Evolutionary conservation across 2,113 vertebrate genomes (phyloP).

Genomic region (Sturnus vulgaris): DNA sequence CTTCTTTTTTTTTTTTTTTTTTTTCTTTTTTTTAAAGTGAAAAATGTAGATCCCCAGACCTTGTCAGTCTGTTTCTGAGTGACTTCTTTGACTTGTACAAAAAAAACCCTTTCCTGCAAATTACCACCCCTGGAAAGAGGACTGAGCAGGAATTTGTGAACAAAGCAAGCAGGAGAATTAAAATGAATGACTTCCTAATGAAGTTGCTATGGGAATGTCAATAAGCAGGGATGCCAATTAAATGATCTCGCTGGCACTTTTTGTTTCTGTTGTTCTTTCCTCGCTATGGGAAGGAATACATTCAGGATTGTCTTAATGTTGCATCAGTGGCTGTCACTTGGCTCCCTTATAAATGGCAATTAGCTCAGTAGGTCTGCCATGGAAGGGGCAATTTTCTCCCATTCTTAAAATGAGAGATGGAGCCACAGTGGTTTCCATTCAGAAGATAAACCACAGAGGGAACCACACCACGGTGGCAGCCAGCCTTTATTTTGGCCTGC

Average conservation of each 20-base stretch:
- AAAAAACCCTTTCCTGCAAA: not conserved
- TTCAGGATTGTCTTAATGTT: not conserved
- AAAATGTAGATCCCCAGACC: not conserved
- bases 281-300: not conserved
- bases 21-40: not conserved
- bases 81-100: not conserved
- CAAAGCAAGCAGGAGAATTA: not conserved
- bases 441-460: not conserved
- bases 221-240: not conserved
- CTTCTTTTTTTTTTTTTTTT: not conserved
- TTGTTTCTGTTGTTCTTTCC: not conserved
- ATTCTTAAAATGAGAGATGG: not conserved
- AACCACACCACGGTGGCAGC: not conserved
- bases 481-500: constrained; percentile 4
- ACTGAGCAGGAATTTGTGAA: not conserved
- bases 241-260: not conserved
- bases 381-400: not conserved
- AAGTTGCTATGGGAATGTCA: constrained; percentile 11
- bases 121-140: not conserved
- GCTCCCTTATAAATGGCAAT: not conserved
- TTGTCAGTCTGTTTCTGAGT: not conserved
- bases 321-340: not conserved
- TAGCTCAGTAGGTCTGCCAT: not conserved
- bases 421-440: not conserved
- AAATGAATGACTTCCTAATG: not conserved